A percentile compares a stretch with the other conserved stretches of the same genome.
These are phyloP conservation scores for Agrilus mali DNA, from an alignment of 2,888 invertebrate genomes.

Conservation along the genomic window DNA sequence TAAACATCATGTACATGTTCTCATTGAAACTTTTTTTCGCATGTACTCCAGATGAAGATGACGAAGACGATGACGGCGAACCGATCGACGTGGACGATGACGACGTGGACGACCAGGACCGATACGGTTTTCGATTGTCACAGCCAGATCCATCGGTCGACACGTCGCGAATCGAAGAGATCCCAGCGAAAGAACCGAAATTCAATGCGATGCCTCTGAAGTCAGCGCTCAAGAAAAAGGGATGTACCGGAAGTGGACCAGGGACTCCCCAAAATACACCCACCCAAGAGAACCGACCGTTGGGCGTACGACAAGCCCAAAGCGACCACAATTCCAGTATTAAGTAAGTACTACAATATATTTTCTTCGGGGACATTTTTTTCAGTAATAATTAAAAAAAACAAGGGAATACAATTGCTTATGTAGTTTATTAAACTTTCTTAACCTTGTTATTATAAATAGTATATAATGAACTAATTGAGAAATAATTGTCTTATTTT, in stretches of 20 bases:
- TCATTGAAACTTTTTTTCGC: no score
- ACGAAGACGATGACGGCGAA: slow-evolving; percentile 29
- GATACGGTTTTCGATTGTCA: slow-evolving; percentile 42
- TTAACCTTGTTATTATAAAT: no score
- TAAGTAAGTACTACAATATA: slow-evolving; percentile 48
- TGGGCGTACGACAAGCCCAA: slow-evolving; percentile 58
- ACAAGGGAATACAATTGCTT: no score
- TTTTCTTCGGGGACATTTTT: no score
- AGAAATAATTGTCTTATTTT: slow-evolving; percentile 6
- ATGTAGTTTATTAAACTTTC: no score
- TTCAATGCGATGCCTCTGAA: slow-evolving; percentile 86
- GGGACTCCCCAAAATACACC: slow-evolving; percentile 57
- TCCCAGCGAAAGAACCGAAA: slow-evolving; percentile 85
- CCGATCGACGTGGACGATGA: slow-evolving; percentile 45
- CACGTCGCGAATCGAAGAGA: slow-evolving; percentile 78
- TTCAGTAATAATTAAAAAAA: no score
- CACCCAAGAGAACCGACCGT: slow-evolving; percentile 56
- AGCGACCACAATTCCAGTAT: slow-evolving; percentile 54
- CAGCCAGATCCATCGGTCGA: slow-evolving; percentile 60
- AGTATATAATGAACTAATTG: neutral
- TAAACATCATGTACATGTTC: no score
- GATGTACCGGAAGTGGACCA: slow-evolving; percentile 43
- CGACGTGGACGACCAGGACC: slow-evolving; percentile 52
- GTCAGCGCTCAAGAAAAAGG: slow-evolving; percentile 81
- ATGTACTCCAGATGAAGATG: no score